Conservation (phyloP, 2,797 vertebrate species). For the Leptodactylus fallax region DNA sequence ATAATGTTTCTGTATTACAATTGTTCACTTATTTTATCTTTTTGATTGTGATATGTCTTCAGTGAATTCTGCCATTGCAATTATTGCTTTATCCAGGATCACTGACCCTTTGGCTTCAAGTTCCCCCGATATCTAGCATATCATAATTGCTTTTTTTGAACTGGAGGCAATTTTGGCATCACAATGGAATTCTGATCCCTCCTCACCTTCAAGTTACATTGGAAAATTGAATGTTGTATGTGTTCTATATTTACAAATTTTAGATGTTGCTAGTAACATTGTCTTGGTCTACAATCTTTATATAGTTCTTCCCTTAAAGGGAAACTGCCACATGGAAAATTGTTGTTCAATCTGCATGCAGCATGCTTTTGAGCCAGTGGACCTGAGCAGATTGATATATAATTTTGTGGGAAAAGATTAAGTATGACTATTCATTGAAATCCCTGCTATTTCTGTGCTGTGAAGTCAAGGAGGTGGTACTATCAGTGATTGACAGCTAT, state of each 20-base stretch:
- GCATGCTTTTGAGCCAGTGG: too few relatives aligned
- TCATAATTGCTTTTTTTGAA: constrained; percentile 60
- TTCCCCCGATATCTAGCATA: constrained; percentile 23
- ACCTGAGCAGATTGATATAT: too few relatives aligned
- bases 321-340: too few relatives aligned
- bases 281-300: background rate
- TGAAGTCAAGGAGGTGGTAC: too few relatives aligned
- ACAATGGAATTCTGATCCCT: constrained; percentile 37
- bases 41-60: constrained; percentile 6
- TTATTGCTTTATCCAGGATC: constrained; percentile 28
- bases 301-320: too few relatives aligned
- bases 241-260: constrained; percentile 5
- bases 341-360: too few relatives aligned
- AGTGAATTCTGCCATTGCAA: constrained; percentile 16
- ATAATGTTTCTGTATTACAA: background rate
- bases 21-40: background rate
- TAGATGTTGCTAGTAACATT: constrained; percentile 3
- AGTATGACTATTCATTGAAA: too few relatives aligned
- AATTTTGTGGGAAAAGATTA: too few relatives aligned
- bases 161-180: constrained; percentile 48
- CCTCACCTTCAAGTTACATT: constrained; percentile 26
- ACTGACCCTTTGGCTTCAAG: constrained; percentile 20
- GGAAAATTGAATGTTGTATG: constrained; percentile 21
- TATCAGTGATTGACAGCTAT: too few relatives aligned
- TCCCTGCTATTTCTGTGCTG: too few relatives aligned